These are phyloP conservation scores for Cyanoliseus patagonus DNA, from an alignment of 2,113 vertebrate genomes.

Conservation along the genomic window DNA sequence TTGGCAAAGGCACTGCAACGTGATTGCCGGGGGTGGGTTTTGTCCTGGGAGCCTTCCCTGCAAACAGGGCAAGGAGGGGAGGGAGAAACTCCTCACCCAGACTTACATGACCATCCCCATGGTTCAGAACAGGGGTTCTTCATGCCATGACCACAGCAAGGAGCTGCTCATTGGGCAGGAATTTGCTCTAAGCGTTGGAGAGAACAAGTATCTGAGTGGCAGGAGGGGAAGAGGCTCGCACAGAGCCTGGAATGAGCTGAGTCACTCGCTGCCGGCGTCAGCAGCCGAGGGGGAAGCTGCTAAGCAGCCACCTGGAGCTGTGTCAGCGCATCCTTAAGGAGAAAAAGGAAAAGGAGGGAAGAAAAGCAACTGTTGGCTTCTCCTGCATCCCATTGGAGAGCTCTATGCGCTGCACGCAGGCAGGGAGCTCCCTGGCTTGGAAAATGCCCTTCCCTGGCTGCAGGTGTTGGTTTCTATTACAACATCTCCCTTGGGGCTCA, in stretches of 20 bases:
- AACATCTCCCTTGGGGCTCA: not conserved
- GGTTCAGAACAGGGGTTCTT: not conserved
- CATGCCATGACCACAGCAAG: rapidly evolving
- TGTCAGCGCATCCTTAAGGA: not conserved
- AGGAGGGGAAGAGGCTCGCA: not conserved
- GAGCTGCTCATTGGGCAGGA: not conserved
- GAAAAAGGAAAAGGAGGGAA: rapidly evolving
- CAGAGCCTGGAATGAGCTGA: slow-evolving; percentile 29
- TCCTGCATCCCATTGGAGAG: not conserved
- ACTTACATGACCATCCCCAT: rapidly evolving
- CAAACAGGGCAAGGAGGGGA: not conserved
- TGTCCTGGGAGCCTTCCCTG: not conserved
- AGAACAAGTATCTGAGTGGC: not conserved
- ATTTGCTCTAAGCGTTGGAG: not conserved
- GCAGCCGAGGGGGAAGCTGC: not conserved
- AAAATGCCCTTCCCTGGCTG: slow-evolving; percentile 20
- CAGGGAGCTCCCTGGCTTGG: not conserved
- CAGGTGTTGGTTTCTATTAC: slow-evolving; percentile 28
- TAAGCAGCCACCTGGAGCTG: slow-evolving; percentile 33
- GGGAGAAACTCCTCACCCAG: not conserved
- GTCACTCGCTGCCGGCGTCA: not conserved
- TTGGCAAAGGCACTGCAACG: not conserved
- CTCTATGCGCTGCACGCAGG: not conserved
- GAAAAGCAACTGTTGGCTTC: not conserved
- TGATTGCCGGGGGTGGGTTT: not conserved